Evolutionary conservation across 2,888 invertebrate genomes (phyloP).

Genomic region (Cryptophagus acutangulus): DNA sequence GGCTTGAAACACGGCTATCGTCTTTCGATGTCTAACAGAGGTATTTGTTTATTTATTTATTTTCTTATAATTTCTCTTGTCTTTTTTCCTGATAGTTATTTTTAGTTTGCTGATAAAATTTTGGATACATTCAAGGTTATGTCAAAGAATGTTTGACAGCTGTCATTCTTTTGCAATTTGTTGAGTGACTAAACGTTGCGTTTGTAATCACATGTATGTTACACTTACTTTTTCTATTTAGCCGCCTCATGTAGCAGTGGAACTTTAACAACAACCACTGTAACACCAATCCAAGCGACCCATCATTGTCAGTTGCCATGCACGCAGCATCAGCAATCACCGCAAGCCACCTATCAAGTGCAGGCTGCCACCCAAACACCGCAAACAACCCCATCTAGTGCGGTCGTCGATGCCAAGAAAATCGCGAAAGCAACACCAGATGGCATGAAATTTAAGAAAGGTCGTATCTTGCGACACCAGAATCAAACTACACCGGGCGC

Average conservation of each 20-base stretch:
- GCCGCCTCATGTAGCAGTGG: conserved; percentile 32
- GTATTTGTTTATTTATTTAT: too few relatives aligned
- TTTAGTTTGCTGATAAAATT: too few relatives aligned
- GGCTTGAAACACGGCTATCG: conserved; percentile 48
- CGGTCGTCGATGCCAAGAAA: conserved; percentile 31
- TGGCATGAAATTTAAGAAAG: conserved; percentile 47
- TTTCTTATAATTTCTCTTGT: too few relatives aligned
- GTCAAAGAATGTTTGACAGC: too few relatives aligned
- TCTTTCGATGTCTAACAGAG: conserved; percentile 39
- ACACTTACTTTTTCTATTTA: too few relatives aligned
- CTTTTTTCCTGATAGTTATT: too few relatives aligned
- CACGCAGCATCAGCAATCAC: conserved; percentile 34
- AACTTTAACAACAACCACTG: conserved; percentile 36
- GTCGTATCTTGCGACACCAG: conserved; percentile 46
- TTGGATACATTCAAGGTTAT: too few relatives aligned
- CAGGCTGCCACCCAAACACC: conserved; percentile 63
- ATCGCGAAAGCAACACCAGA: conserved; percentile 25
- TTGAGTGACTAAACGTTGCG: too few relatives aligned
- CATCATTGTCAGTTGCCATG: conserved; percentile 39
- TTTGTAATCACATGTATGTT: too few relatives aligned
- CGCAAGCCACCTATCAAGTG: conserved; percentile 46
- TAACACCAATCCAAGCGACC: conserved; percentile 24
- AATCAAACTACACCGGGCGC: conserved; percentile 42
- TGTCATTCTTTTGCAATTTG: too few relatives aligned
- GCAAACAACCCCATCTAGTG: conserved; percentile 34